Percentiles rank a stretch among this genome's conserved stretches.
Conservation (phyloP, 2,888 invertebrate genomes). For the Malachius bipustulatus region DNA sequence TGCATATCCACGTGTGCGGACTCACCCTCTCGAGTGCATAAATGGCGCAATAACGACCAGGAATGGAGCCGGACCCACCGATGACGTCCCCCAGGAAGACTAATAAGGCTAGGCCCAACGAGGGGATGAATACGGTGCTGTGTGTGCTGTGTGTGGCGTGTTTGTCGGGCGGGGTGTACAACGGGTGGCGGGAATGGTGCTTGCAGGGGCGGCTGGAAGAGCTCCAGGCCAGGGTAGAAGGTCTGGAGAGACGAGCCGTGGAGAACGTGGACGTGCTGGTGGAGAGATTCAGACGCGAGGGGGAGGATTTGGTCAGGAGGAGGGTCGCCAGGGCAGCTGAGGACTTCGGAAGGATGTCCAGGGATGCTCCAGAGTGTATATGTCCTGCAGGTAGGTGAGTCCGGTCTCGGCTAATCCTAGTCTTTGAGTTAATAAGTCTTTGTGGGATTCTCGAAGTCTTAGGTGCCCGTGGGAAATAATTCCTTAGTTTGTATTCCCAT, state of each 20-base stretch:
- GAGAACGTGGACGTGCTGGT: conserved; percentile 38
- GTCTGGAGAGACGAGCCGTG: conserved; percentile 40
- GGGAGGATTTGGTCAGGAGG: conserved; percentile 36
- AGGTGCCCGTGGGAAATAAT: no score
- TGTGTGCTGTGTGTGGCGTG: conserved; percentile 53
- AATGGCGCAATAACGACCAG: conserved; percentile 27
- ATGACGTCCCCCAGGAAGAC: conserved; percentile 26
- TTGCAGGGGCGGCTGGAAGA: conserved; percentile 42
- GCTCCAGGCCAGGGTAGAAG: conserved; percentile 46
- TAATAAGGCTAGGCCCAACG: conserved; percentile 15
- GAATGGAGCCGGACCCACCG: conserved; percentile 31
- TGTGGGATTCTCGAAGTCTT: no score
- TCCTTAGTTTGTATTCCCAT: no score
- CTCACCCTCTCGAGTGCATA: no score
- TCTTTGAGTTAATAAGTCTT: no score
- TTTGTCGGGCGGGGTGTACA: conserved; percentile 48
- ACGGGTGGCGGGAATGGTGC: conserved; percentile 45
- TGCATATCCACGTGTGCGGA: no score
- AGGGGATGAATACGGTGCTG: conserved; percentile 39
- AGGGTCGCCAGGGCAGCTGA: conserved; percentile 28
- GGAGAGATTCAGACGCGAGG: conserved; percentile 44
- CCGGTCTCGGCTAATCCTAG: no score
- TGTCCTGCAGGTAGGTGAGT: conserved; percentile 63
- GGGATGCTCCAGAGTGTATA: conserved; percentile 53
- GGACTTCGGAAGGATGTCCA: conserved; percentile 35